Conservation (phyloP, 1,140 invertebrate species). For the Drosophila eugracilis region DNA sequence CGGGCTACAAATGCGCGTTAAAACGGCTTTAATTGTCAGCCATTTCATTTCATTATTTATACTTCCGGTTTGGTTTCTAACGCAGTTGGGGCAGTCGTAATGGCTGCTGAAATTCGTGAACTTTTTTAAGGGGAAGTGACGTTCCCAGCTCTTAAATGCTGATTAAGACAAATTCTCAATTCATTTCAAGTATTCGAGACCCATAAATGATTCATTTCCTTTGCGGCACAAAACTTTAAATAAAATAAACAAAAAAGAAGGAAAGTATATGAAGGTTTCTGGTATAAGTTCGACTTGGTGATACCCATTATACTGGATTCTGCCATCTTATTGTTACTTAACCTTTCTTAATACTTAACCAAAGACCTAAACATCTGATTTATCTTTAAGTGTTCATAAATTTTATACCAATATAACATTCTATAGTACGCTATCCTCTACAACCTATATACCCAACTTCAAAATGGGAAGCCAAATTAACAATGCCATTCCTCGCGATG, state of each 20-base stretch:
- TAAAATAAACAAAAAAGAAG: slow-evolving; percentile 15
- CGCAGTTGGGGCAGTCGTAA: slow-evolving; percentile 36
- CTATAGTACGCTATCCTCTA: not conserved
- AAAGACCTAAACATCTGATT: no score
- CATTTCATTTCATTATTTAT: slow-evolving; percentile 72
- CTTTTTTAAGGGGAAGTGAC: not conserved
- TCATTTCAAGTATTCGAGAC: slow-evolving; percentile 40
- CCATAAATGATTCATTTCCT: slow-evolving; percentile 77
- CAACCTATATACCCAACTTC: slow-evolving; percentile 22
- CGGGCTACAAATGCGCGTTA: slow-evolving; percentile 66
- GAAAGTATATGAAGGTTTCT: not conserved
- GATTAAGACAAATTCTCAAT: slow-evolving; percentile 72
- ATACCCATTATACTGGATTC: slow-evolving; percentile 9
- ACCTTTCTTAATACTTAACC: no score
- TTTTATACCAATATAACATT: not conserved
- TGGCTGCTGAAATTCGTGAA: slow-evolving; percentile 48
- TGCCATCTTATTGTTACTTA: no score
- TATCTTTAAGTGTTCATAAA: no score
- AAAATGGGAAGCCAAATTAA: slow-evolving; percentile 29
- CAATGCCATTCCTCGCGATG: slow-evolving; percentile 25
- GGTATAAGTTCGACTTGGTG: fast-evolving
- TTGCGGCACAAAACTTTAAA: slow-evolving; percentile 35
- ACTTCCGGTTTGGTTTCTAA: slow-evolving; percentile 50
- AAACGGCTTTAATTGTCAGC: slow-evolving; percentile 76
- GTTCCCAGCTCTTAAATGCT: slow-evolving; percentile 45